Evolutionary conservation across 2,113 vertebrate species (phyloP), one percentile per base, ranked within the genome.

Genomic region (Hystrix brachyura): DNA sequence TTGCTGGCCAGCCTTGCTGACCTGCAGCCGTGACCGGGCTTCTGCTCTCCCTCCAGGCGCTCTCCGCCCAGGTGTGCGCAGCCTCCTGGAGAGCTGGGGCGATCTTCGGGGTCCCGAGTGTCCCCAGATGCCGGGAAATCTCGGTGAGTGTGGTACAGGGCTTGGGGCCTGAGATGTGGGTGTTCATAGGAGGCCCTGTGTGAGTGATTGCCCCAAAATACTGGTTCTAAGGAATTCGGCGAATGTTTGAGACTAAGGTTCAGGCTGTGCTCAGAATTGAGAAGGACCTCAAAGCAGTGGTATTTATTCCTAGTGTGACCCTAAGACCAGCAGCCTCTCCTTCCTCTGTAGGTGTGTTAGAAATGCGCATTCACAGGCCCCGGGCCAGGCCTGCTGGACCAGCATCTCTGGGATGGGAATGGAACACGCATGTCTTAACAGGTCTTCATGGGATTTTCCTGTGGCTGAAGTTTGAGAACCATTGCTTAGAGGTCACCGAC

Each of bases 91-190:
- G 6, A 53, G 51, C 46, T 43, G 17, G 32, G 10, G 4, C 5
- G 0, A 6, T 19, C 65, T n/a, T 38, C 21, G 4, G 67, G 60
- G 43, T 25, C 62, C 25, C 34, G 17, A 72, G 48, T 3, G 23
- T 60, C 29, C 27, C 82, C 12, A 8, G 46, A 59, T 9, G 15
- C 83, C 1, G 18, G 67, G 46, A 83, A 64, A 62, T 10, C 25
- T 94, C 4, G 94, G 97, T 97, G 93, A 97, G 98, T 98, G 90
- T 72, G 7, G 19, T 21, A 53, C n/a, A 32, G 62, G 6, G 69
- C 8, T 46, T 14, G 72, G 65, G 32, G 29, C 17, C 17, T 59
- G 43, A 57, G 29, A 25, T n/a, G 34, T 19, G 10, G 51, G 53
- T 51, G 34, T 38, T 38, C 38, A 38, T 38, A 38, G 38, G 38